Evolutionary conservation across 2,113 vertebrate species (phyloP), one percentile per base, ranked within the genome.

Genomic region (Xyrauchen texanus): DNA sequence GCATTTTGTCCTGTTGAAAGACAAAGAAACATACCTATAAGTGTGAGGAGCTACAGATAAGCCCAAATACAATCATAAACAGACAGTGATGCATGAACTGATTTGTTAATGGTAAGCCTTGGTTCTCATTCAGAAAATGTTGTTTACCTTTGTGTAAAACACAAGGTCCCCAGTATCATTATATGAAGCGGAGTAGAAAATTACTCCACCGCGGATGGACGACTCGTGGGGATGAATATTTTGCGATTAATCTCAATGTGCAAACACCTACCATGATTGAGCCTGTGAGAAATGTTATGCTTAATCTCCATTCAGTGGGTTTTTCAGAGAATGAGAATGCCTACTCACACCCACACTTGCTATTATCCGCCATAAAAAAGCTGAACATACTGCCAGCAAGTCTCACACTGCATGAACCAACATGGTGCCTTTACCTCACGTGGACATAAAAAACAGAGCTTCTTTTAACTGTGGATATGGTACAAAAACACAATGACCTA

Each of bases 1-100:
- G 96, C 97, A 98, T 98, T 83, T 88, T 96, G 90, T 92, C 93
- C 96, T 96, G 83, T 70, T 70, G 21, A 71, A 63, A 3, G n/a
- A 21, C 2, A 8, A 64, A 70, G n/a, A 49, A 51, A 66, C 9
- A 64, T 77, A 52, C 61, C 42, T 44, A 75, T 75, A 61, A 76
- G 72, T 61, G 46, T 68, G 6, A 67, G 9, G 16, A 70, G 13
- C 58, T 49, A 15, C 61, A 45, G 47, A 46, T 57, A 51, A 45
- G 45, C 47, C 8, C 46, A 62, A 52, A 46, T 10, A 46, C 77
- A 79, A 51, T 52, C 16, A 11, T 49, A 63, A 78, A 53, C 67
- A 57, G 46, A 70, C 77, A 52, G 8, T n/a, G 68, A 63, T 16
- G 11, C 62, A 71, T 77, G 16, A 52, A 65, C 49, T 5, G 8